Conservation (phyloP, 2,113 vertebrate species). For the Cyprinodon tularosa region DNA sequence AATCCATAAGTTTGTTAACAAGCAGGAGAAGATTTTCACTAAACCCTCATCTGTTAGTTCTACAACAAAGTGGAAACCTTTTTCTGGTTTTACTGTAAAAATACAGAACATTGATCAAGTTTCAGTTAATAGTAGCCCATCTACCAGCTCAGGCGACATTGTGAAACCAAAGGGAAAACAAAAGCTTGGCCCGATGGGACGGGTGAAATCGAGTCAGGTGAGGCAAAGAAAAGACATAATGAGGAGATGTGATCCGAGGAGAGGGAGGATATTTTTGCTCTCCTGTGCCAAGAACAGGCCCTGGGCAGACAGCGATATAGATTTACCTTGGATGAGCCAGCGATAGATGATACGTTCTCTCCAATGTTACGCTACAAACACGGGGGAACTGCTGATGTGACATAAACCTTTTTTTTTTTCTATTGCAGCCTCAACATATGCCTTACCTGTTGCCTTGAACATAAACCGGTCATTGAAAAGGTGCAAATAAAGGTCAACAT, state of each 20-base stretch:
- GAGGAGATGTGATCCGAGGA: conserved; percentile 42
- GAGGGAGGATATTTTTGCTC: conserved; percentile 43
- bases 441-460: conserved; percentile 53
- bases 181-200: not conserved
- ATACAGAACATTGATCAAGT: no score
- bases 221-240: conserved; percentile 23
- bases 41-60: no score
- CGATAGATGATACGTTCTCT: conserved; percentile 53
- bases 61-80: no score
- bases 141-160: not conserved
- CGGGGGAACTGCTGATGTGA: conserved; percentile 55
- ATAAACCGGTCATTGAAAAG: not conserved
- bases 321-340: conserved; percentile 61
- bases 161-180: not conserved
- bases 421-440: conserved; percentile 38
- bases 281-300: conserved; percentile 56
- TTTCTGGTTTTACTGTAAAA: no score
- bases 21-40: no score
- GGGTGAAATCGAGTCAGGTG: not conserved
- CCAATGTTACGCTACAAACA: conserved; percentile 46
- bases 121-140: not conserved
- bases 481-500: conserved; percentile 29
- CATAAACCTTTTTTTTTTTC: not conserved
- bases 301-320: conserved; percentile 55
- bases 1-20: no score